Base-by-base conservation (phyloP, 2,797 vertebrate genomes). In the Urophycis tenuis region DNA sequence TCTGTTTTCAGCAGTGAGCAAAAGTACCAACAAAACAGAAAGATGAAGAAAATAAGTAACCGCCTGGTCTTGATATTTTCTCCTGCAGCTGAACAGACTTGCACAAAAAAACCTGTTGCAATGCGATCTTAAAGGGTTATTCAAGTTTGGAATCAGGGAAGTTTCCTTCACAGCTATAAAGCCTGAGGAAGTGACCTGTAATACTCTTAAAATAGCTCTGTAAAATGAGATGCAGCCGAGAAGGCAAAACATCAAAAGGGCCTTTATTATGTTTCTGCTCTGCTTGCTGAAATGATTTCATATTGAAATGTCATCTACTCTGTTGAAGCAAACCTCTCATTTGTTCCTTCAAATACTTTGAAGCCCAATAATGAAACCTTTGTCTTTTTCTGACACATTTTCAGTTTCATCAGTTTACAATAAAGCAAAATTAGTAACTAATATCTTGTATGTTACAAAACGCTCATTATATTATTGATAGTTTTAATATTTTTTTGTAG, bases 201-300 rank as follows among this genome's bases (percentile, higher is more conserved):
- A 77, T 73, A 77, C 72, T 82, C 32, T 60, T 12, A 78, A 81
- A 81, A 80, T 30, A 85, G 76, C 78, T 7, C 8, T 5, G 19
- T 73, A 41, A 78, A 78, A 64, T n/a, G 15, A 79, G 29, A 80
- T 34, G 75, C 22, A 74, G 4, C 31, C 36, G 32, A 64, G 73
- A 75, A 73, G 73, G 34, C 41, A 49, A 34, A 34, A 64, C 60
- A 34, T 79, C 25, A 69, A 77, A 74, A 33, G 45, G 69, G 64
- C 45, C 29, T 71, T 77, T 75, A 75, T 77, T 69, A 9, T 74
- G 73, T 77, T 73, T 79, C 71, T 78, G 60, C 67, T 79, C 31
- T 36, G 10, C 64, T 69, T 73, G 22, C 71, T 70, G 60, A 76
- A 53, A 74, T 11, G 83, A 77, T 82, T 2, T 80, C 76, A 83